Conservation (phyloP, 2,113 vertebrate genomes). For the Alosa alosa region DNA sequence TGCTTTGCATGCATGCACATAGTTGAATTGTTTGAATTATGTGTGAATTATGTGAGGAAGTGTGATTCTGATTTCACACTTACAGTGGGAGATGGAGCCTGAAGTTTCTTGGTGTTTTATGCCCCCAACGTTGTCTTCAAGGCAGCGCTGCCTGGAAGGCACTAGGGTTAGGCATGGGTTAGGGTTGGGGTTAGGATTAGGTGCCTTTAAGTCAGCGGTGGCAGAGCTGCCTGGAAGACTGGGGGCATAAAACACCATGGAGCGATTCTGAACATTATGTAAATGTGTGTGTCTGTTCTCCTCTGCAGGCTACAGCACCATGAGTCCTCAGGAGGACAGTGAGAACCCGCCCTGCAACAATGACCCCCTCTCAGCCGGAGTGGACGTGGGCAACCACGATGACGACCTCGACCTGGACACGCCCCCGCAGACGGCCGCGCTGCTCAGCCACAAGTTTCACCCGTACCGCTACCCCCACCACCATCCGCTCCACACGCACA, state of each 20-base stretch:
- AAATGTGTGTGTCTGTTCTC: background rate
- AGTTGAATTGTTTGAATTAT: background rate
- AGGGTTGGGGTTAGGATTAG: too few species aligned
- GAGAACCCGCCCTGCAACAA: conserved; percentile 94
- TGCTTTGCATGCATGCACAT: background rate
- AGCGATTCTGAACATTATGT: background rate
- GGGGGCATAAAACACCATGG: too few species aligned
- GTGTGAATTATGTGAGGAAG: background rate
- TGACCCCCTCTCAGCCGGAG: conserved; percentile 88
- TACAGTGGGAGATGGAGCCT: background rate
- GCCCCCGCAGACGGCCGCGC: conserved; percentile 89
- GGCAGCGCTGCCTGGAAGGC: too few species aligned
- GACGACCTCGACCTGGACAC: conserved; percentile 95
- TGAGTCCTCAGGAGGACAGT: conserved; percentile 98
- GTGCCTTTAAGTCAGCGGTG: too few species aligned
- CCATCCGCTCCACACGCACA: conserved; percentile 79
- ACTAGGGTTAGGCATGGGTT: too few species aligned
- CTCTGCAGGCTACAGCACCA: conserved; percentile 91
- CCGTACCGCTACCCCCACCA: conserved; percentile 88
- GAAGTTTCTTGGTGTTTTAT: too few species aligned
- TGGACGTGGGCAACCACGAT: conserved; percentile 91
- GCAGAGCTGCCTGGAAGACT: too few species aligned
- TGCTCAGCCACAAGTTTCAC: conserved; percentile 94
- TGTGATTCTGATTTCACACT: too few species aligned
- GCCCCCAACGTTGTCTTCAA: too few species aligned